Percentiles rank a stretch among this genome's conserved stretches.
phyloP scores from a whole-genome alignment of 2,797 vertebrate species.

The Hydrophis major region DNA sequence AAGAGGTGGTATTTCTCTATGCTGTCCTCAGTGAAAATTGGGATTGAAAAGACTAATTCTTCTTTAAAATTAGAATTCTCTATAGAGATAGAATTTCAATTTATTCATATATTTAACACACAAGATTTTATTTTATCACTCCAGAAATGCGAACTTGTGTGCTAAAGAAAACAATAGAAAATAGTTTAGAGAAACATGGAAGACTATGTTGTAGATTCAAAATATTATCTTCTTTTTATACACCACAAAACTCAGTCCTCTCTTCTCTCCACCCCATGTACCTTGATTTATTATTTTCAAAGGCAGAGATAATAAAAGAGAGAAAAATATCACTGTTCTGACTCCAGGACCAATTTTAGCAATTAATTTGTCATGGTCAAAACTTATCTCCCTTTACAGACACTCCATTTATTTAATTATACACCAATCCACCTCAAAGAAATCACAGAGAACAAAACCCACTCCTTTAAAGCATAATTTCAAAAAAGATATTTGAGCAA shows the following conservation, averaged over 20 bases:
- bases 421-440: not conserved
- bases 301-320: not conserved
- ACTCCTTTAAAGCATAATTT: not conserved
- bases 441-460: not conserved
- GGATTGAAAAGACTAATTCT: not conserved
- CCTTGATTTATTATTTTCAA: slow-evolving; percentile 2
- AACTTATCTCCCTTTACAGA: slow-evolving; percentile 11
- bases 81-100: not conserved
- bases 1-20: not conserved
- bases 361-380: slow-evolving; percentile 7
- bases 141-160: not conserved
- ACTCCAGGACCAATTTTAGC: not conserved
- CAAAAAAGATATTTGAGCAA: not conserved
- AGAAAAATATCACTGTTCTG: not conserved
- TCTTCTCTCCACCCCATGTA: not conserved
- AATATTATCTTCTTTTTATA: not conserved
- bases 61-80: not conserved
- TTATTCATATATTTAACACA: not conserved
- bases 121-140: not conserved
- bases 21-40: not conserved
- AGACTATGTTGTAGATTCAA: not conserved
- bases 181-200: not conserved
- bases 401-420: slow-evolving; percentile 11
- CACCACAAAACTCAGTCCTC: not conserved
- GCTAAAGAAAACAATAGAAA: not conserved